phyloP scores from a whole-genome alignment of 2,888 invertebrate species.

The Drosophila paranaensis region DNA sequence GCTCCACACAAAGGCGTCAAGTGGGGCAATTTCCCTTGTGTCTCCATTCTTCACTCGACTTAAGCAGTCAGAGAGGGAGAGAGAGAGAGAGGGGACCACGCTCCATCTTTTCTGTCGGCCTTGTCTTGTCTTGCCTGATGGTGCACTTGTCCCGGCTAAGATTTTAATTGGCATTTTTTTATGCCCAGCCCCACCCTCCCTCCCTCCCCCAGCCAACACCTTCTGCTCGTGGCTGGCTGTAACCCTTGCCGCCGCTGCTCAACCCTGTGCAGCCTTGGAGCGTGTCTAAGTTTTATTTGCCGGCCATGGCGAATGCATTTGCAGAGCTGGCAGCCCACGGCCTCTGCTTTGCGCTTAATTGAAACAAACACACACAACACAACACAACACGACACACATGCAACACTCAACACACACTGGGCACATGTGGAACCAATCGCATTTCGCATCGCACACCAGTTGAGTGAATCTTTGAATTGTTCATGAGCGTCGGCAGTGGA shows the following conservation, averaged over 20 bases:
- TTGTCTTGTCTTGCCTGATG: constrained; percentile 47
- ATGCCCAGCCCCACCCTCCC: background rate
- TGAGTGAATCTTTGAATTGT: constrained; percentile 49
- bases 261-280: constrained; percentile 26
- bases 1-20: constrained; percentile 71
- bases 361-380: constrained; percentile 56
- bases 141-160: constrained; percentile 79
- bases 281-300: constrained; percentile 80
- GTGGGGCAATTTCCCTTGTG: constrained; percentile 73
- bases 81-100: background rate
- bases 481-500: constrained; percentile 5
- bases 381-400: constrained; percentile 16
- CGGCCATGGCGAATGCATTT: constrained; percentile 69
- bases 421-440: constrained; percentile 73
- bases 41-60: constrained; percentile 30
- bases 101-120: background rate
- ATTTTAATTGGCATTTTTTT: constrained; percentile 83
- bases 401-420: constrained; percentile 1
- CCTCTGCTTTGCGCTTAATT: constrained; percentile 51
- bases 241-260: constrained; percentile 44
- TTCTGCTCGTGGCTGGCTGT: constrained; percentile 8
- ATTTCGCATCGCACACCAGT: constrained; percentile 68
- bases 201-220: background rate
- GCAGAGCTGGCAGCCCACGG: constrained; percentile 11
- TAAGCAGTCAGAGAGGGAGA: background rate